Evolutionary conservation across 2,888 invertebrate species (phyloP).

Genomic region (Drosophila merina): DNA sequence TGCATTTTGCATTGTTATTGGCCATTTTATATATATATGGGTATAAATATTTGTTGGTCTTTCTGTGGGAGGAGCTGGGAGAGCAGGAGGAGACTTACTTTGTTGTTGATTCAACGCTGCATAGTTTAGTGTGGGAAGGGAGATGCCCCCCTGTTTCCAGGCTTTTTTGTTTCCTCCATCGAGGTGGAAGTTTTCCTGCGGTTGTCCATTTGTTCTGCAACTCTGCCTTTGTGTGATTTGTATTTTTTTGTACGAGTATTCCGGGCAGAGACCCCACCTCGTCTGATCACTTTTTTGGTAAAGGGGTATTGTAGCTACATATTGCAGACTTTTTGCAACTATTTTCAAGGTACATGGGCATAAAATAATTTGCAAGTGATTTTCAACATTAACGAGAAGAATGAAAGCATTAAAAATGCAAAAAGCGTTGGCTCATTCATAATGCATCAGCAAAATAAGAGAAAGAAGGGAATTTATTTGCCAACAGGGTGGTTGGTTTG

Average conservation of each 20-base stretch:
- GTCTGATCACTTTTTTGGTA: slow-evolving; percentile 10
- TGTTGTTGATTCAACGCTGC: slow-evolving; percentile 56
- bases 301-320: neutral
- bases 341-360: slow-evolving; percentile 42
- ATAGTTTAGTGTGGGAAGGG: slow-evolving; percentile 39
- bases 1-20: slow-evolving; percentile 76
- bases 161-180: too few species aligned
- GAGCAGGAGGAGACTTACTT: slow-evolving; percentile 24
- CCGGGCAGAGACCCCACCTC: slow-evolving; percentile 3
- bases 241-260: slow-evolving; percentile 13
- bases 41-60: slow-evolving; percentile 18
- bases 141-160: neutral
- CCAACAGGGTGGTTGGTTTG: slow-evolving; percentile 4
- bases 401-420: slow-evolving; percentile 69
- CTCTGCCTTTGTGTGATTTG: slow-evolving; percentile 49
- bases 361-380: slow-evolving; percentile 63
- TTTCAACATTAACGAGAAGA: slow-evolving; percentile 55
- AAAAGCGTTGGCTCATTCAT: slow-evolving; percentile 54
- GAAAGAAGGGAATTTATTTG: neutral
- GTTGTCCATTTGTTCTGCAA: slow-evolving; percentile 41
- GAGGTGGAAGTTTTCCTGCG: neutral
- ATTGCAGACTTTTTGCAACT: slow-evolving; percentile 32
- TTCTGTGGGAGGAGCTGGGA: slow-evolving; percentile 3
- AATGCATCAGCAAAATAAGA: slow-evolving; percentile 41
- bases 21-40: slow-evolving; percentile 34